Evolutionary conservation across 92 coral and sea anemone genomes (phyloP), one percentile per base, ranked within the genome.

Genomic region (Hydrozoanthus gracilis): DNA sequence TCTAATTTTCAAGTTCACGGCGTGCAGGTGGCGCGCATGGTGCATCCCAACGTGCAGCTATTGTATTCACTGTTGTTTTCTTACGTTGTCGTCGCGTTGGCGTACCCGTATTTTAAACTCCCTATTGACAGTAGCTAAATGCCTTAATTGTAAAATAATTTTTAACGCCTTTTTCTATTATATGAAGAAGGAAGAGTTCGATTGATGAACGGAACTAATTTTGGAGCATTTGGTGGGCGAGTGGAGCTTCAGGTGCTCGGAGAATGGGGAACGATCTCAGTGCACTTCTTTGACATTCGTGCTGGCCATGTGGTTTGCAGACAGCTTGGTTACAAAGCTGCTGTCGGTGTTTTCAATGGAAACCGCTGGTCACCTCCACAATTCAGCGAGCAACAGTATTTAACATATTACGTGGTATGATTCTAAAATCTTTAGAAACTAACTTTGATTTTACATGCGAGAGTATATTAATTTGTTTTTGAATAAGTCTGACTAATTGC

Each of bases 251-350:
- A 46, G 54, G 44, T 73, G 16, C 58, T 73, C 3, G 78, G 78
- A 7, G 7, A 44, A 44, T 73, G 58, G 78, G 56, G 78, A 11
- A 15, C 13, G 16, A 20, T 46, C 55, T 73, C 78, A 13, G 78
- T 14, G 44, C 45, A 0, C 6, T 12, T 10, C n/a, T 73, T 73
- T 11, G 78, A 73, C 56, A 73, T 73, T 16, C 78, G 48, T 15
- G 78, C 78, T 15, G 78, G 78, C 8, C 78, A 73, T 27, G 78
- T 73, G 44, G 78, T 73, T 14, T 73, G 78, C 39, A 73, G 56
- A 73, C 78, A 73, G 8, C 4, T 73, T 18, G 78, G 78, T 44
- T 73, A 47, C 44, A 11, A 1, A 6, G 15, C 35, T 47, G 78
- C 78, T 1, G 44, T 44, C n/a, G 58, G 78, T 47, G 78, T 73